Evolutionary conservation across 2,888 invertebrate genomes (phyloP).

Genomic region (Beris chalybata): DNA sequence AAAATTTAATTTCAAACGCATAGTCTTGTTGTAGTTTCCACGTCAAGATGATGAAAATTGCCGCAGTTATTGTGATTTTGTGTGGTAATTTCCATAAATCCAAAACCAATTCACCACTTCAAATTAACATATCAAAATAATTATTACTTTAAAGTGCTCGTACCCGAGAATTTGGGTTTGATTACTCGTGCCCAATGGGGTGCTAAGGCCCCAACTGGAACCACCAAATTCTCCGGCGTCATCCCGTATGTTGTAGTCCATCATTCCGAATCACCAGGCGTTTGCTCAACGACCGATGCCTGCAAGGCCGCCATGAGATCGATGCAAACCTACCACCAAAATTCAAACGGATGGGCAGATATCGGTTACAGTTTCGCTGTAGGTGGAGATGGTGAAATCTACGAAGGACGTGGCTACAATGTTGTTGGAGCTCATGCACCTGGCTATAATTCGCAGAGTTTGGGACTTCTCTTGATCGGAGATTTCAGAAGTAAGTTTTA

Average conservation of each 20-base stretch:
- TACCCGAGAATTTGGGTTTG: background rate
- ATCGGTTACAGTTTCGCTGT: constrained; percentile 52
- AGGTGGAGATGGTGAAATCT: constrained; percentile 51
- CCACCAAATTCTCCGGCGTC: constrained; percentile 41
- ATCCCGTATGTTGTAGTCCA: constrained; percentile 48
- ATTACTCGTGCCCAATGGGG: constrained; percentile 45
- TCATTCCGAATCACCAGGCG: constrained; percentile 43
- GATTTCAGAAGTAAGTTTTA: constrained; percentile 28
- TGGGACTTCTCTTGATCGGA: constrained; percentile 51
- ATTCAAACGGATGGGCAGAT: constrained; percentile 48
- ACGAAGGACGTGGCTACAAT: constrained; percentile 51
- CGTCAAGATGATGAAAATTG: background rate
- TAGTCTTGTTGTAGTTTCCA: too few relatives aligned
- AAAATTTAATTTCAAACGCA: too few relatives aligned
- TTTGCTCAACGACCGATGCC: constrained; percentile 44
- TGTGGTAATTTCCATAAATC: background rate
- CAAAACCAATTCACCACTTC: background rate
- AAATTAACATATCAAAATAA: background rate
- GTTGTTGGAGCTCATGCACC: constrained; percentile 49
- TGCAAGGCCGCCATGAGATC: constrained; percentile 46
- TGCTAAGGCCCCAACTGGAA: constrained; percentile 46
- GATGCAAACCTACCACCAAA: constrained; percentile 51
- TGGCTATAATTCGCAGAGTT: constrained; percentile 49
- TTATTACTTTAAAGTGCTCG: background rate
- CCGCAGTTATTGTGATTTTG: background rate